Evolutionary conservation across 2,888 invertebrate genomes (phyloP), one percentile per base, ranked within the genome.

Genomic region (Dicroscelio sp.): DNA sequence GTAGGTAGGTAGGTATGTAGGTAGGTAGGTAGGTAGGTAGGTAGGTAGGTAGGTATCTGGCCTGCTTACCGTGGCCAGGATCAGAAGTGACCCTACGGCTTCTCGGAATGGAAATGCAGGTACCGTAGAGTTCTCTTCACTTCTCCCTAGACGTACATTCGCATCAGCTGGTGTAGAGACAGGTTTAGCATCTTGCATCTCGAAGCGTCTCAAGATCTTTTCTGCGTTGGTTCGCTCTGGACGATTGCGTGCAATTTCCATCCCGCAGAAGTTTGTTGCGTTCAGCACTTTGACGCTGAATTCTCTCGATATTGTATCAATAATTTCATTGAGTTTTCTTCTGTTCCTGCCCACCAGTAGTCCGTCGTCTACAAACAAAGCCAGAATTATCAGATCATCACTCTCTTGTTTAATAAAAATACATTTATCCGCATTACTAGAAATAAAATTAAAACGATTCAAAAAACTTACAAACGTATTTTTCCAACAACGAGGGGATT

Each of bases 391-490:
- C n/a, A 55, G 63, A 17, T 67, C 38, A 52, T 63, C 71, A 48
- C 71, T 58, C 14, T 63, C 48, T 52, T 86, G 52, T 38, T n/a
- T 48, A 20, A 33, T 35, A 52, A 63, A 95, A 23, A 95, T 52
- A 83, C 94, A 95, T 55, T 92, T 86, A 31, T 95, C 95, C 10
- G 90, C 91, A 14, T 92, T 48, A 69, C 92, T 93, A 20, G 93
- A 79, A 23, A 89, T 67, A 65, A 94, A 92, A 25, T 92, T 90
- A 63, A 90, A 90, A 31, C 90, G 86, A 8, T 86, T 83, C 14
- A 95, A 67, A 52, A 94, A 94, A 33, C 87, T 38, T 10, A 84
- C 88, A 73, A 95, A 94, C 25, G 63, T 67, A 71, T 80, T 73
- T 60, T 95, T 94, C 95, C 95, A 96, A 17, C 31, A 31, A 6